Evolutionary conservation across 2,888 invertebrate genomes (phyloP), one percentile per base, ranked within the genome.

Genomic region (Ichneumon xanthorius): DNA sequence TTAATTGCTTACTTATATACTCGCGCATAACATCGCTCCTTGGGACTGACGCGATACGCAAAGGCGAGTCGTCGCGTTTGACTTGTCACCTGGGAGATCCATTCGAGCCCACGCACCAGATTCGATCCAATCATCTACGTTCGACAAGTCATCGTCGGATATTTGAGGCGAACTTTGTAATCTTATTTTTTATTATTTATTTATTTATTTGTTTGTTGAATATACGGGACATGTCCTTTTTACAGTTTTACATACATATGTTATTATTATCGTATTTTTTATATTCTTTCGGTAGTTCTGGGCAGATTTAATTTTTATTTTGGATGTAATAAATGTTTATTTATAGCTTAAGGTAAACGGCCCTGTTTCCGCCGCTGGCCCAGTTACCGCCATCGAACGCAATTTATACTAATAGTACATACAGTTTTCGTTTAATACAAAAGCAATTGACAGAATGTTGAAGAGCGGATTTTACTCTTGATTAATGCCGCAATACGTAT

Each of bases 1-100:
- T 90, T 90, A 89, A 90, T 89, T 88, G 88, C 88, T 82, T 84
- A 89, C 84, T 86, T 88, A 88, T 89, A 89, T 88, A 85, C 88
- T 84, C 70, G 84, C 88, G 83, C 88, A 73, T 88, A 37, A 71
- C 72, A 82, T 83, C 73, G 80, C 86, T 85, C 86, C 88, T 86
- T 87, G 86, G 16, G 88, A 81, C 82, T 82, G 87, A 84, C 82
- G 79, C 87, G 84, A 87, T 87, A 86, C 87, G 77, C 86, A 84
- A 40, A 48, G 30, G 68, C 37, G 67, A 58, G 33, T 73, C 16
- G 40, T 73, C 77, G 26, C 77, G 67, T 50, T 78, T 19, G 26
- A 11, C n/a, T 76, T 30, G 70, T 70, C 72, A 65, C 67, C 19
- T n/a, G 11, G 9, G 19, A 67, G 37, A 65, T 65, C 37, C 3